phyloP scores from a whole-genome alignment of 2,113 vertebrate species.

The Dolichallabes microphthalmus region DNA sequence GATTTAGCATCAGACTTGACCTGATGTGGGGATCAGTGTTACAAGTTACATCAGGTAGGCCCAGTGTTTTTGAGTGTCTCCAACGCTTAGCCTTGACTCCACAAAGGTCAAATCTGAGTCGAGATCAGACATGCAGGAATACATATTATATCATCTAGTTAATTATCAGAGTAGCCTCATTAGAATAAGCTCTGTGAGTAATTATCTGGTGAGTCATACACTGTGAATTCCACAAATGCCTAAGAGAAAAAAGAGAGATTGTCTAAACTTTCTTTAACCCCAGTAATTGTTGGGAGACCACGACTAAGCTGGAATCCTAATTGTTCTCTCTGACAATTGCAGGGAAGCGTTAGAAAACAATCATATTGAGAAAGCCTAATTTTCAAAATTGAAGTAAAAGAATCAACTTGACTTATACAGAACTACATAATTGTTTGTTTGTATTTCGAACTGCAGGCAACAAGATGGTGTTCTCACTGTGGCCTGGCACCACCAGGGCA shows the following conservation, averaged over 20 bases:
- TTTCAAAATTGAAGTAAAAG: neutral
- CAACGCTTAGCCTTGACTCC: neutral
- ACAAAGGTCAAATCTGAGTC: conserved; percentile 8
- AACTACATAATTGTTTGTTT: too few relatives aligned
- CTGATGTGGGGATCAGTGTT: conserved; percentile 6
- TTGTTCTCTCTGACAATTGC: neutral
- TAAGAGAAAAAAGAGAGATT: neutral
- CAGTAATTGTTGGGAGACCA: neutral
- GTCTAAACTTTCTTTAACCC: conserved; percentile 24
- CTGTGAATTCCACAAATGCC: neutral
- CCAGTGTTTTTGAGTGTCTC: conserved; percentile 1
- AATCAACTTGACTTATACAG: neutral
- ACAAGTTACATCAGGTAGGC: neutral
- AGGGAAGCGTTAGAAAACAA: neutral
- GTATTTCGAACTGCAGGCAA: neutral
- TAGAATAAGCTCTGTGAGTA: conserved; percentile 1
- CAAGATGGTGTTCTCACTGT: too few relatives aligned
- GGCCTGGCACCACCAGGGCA: too few relatives aligned
- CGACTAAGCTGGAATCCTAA: neutral
- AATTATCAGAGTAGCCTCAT: conserved; percentile 20
- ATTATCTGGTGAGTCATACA: conserved; percentile 14
- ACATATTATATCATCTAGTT: conserved; percentile 27
- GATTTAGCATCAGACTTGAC: neutral
- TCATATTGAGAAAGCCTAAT: neutral
- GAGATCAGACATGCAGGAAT: conserved; percentile 23